Evolutionary conservation across 2,888 invertebrate species (phyloP), one percentile per base, ranked within the genome.

Genomic region (Tanytarsus gracilentus): DNA sequence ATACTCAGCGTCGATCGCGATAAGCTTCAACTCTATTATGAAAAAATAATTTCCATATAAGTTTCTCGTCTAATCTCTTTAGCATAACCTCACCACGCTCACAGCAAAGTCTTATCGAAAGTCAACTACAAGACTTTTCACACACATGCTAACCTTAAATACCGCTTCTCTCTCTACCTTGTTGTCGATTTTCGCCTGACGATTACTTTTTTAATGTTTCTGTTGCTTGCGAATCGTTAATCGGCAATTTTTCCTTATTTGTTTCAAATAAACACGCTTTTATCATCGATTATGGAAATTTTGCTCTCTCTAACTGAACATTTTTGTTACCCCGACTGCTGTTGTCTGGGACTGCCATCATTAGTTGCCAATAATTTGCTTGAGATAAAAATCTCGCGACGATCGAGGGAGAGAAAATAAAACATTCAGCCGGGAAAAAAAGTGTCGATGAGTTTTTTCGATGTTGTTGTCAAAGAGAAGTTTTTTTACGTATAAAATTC

Each of bases 191-290:
- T n/a, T 49, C 27, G 49, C 27, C 3, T 18, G 44, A 44, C 21
- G 16, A 44, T 11, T 44, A 16, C 14, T 36, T 3, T 39, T 11
- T 27, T 50, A 27, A 50, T 49, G 29, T 33, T 53, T 14, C 11
- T 50, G 33, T 53, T 33, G 36, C n/a, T 53, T 33, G 7, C 14
- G 16, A 30, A 7, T 51, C 51, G 30, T 14, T 55, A 40, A 55
- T 55, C 55, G 40, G 26, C 55, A 55, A 36, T 55, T 55, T 33
- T 36, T 29, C 55, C 55, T 33, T 55, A 55, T 55, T 53, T 53
- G 53, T 14, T 53, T 29, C 11, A 53, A 18, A 18, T 33, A 53
- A 53, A 55, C 25, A 8, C 40, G 18, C 33, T 5, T 8, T 50
- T 29, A 29, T 50, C 50, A 27, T 29, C 30, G 29, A 51, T 53